Conservation (phyloP, 2,797 vertebrate species). For the Melanotaenia nigrans region DNA sequence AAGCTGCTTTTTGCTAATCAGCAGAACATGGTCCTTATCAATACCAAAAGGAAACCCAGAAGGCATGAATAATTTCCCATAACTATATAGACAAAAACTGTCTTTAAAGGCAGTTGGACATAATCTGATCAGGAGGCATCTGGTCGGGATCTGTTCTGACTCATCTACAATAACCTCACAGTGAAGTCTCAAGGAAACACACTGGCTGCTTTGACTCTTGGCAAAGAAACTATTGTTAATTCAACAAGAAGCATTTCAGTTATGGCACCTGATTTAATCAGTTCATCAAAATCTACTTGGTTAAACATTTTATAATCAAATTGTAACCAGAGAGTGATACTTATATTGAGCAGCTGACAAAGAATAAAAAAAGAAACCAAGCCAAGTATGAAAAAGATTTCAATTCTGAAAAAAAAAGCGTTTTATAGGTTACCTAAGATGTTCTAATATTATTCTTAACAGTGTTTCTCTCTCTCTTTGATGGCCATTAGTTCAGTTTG, state of each 20-base stretch:
- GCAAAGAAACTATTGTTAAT: neutral
- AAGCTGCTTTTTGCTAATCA: conserved; percentile 42
- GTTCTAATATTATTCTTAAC: neutral
- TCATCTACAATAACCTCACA: neutral
- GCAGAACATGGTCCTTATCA: conserved; percentile 30
- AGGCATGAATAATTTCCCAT: conserved; percentile 13
- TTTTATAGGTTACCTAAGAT: neutral
- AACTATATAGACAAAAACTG: conserved; percentile 25
- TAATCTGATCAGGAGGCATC: conserved; percentile 43
- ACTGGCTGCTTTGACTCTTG: neutral
- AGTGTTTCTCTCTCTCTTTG: neutral
- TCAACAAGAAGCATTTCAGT: neutral
- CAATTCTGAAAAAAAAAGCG: too few relatives aligned
- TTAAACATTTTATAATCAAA: neutral
- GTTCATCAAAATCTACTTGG: neutral
- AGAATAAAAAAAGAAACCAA: neutral
- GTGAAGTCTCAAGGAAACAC: neutral
- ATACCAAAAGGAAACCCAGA: conserved; percentile 33
- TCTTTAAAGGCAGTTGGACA: conserved; percentile 29
- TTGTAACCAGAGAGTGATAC: neutral
- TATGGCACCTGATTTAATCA: neutral
- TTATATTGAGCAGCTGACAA: neutral
- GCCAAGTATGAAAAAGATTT: neutral
- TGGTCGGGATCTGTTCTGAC: conserved; percentile 30
- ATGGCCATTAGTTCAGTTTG: neutral